Conservation (phyloP, 2,797 vertebrate species). For the Takifugu rubripes region DNA sequence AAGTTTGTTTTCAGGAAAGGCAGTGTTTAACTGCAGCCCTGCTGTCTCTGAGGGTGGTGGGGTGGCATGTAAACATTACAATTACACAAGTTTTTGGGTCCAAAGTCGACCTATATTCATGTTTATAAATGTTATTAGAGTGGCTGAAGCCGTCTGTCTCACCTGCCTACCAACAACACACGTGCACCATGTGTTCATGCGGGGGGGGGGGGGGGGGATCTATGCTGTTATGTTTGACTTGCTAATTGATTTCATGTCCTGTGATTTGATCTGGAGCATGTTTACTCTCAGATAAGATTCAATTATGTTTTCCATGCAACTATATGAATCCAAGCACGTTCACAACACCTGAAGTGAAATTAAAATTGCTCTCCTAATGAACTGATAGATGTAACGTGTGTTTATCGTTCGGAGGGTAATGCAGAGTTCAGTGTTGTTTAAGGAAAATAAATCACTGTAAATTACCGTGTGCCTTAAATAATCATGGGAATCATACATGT, state of each 20-base stretch:
- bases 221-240: slow-evolving; percentile 60
- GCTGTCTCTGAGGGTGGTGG: slow-evolving; percentile 37
- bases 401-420: slow-evolving; percentile 13
- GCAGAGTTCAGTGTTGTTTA: not conserved
- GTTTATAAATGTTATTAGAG: slow-evolving; percentile 15
- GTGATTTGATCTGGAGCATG: slow-evolving; percentile 51
- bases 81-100: slow-evolving; percentile 25
- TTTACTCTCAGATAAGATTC: slow-evolving; percentile 58
- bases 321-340: slow-evolving; percentile 40
- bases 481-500: not conserved
- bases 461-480: not conserved
- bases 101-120: slow-evolving; percentile 3
- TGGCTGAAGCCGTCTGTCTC: too few relatives aligned
- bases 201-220: slow-evolving; percentile 64
- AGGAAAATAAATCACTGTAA: too few relatives aligned
- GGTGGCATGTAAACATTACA: slow-evolving; percentile 34
- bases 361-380: slow-evolving; percentile 29
- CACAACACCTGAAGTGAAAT: slow-evolving; percentile 20
- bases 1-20: slow-evolving; percentile 37
- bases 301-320: slow-evolving; percentile 57
- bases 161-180: slow-evolving; percentile 4
- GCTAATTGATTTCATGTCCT: slow-evolving; percentile 44
- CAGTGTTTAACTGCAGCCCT: slow-evolving; percentile 36
- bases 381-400: slow-evolving; percentile 16
- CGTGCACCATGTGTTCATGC: slow-evolving; percentile 14